These are phyloP conservation scores for Fregetta grallaria DNA, from an alignment of 2,113 vertebrate species.

Conservation along the genomic window DNA sequence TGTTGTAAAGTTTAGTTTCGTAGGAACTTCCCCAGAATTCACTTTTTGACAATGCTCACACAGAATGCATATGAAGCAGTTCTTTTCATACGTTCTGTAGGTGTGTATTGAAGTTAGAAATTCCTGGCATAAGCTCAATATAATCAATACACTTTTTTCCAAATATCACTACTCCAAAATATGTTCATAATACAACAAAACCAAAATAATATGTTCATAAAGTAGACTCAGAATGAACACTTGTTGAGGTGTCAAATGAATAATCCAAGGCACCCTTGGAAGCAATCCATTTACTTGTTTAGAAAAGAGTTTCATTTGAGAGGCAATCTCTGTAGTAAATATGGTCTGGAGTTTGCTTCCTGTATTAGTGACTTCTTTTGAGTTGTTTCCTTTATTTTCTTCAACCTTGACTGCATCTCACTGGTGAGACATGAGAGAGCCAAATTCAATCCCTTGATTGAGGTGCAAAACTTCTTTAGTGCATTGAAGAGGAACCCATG, in stretches of 20 bases:
- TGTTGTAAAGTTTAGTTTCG: background rate
- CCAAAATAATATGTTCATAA: background rate
- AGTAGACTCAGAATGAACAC: background rate
- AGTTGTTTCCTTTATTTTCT: background rate
- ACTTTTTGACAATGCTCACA: background rate
- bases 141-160: background rate
- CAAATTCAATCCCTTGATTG: background rate
- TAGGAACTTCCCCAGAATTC: background rate
- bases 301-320: background rate
- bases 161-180: background rate
- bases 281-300: background rate
- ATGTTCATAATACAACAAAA: background rate
- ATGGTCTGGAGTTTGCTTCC: background rate
- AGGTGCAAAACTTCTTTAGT: background rate
- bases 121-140: background rate
- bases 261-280: background rate
- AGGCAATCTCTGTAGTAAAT: background rate
- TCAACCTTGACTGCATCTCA: background rate
- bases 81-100: background rate
- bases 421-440: background rate
- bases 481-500: background rate
- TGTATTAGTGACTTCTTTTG: background rate
- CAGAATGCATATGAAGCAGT: fast-evolving
- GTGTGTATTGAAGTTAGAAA: background rate
- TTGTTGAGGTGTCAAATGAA: background rate